Conservation (phyloP, 1,140 invertebrate genomes). For the Patella vulgata region DNA sequence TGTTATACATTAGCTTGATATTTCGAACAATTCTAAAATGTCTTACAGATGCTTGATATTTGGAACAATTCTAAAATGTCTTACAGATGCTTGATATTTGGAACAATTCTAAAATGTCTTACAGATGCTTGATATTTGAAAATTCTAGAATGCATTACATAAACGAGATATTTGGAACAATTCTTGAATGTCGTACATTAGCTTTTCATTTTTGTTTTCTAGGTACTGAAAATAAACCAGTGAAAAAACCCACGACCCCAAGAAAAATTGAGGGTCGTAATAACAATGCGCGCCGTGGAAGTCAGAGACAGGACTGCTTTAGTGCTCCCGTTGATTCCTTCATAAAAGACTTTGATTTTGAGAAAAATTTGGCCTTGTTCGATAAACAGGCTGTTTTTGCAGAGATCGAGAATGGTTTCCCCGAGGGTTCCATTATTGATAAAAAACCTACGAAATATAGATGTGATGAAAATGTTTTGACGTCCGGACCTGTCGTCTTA, state of each 20-base stretch:
- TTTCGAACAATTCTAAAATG: too few species aligned
- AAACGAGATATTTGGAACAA: too few species aligned
- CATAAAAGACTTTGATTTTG: constrained; percentile 88
- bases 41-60: too few species aligned
- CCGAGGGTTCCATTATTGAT: constrained; percentile 33
- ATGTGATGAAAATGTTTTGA: constrained; percentile 87
- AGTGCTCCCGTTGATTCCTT: constrained; percentile 72
- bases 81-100: too few species aligned
- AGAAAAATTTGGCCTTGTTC: constrained; percentile 90
- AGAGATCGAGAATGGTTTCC: constrained; percentile 72
- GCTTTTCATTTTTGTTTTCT: too few species aligned
- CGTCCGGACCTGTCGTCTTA: constrained; percentile 73
- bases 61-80: too few species aligned
- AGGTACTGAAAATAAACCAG: too few species aligned
- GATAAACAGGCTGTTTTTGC: constrained; percentile 82
- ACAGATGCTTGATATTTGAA: too few species aligned
- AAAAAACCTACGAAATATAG: constrained; percentile 70
- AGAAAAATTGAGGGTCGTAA: constrained; percentile 51
- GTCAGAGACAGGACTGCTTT: constrained; percentile 69
- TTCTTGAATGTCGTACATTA: too few species aligned
- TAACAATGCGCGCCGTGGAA: constrained; percentile 21
- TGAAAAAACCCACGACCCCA: constrained; percentile 40
- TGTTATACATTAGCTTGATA: too few species aligned
- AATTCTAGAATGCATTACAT: too few species aligned
- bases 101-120: too few species aligned